Base-by-base conservation (phyloP, 2,113 vertebrate species). In the Orthonyx spaldingii region DNA sequence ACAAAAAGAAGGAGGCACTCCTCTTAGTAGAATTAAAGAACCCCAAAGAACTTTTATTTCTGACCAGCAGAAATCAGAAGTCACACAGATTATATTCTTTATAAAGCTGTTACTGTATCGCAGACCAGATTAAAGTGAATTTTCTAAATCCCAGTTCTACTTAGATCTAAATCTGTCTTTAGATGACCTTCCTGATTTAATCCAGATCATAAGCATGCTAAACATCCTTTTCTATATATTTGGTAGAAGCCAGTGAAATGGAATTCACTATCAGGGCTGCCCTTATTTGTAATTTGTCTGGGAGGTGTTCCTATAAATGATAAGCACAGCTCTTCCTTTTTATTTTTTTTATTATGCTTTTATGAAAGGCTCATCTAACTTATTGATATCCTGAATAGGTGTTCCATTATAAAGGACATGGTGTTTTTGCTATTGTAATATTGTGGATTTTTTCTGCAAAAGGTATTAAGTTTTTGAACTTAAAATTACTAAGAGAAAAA, bases 311-410 rank as follows among this genome's bases (percentile, higher is more conserved):
- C 22, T 70, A 44, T 32, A 74, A 63, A 72, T 70, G 57, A 94
- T 93, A 91, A 91, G 78, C 59, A 80, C 39, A 83, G 46, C 32
- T 65, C 21, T 80, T 32, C 6, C 2, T 33, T 59, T 75, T 50
- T 50, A 41, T 76, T 83, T n/a, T 74, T 66, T 87, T 42, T 72
- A 44, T 84, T 72, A 91, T 35, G 46, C 41, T 94, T 96, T 97
- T 93, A 91, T 90, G 75, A 95, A 94, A 88, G 61, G 19, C 30
- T 93, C 82, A 56, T 94, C 81, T 94, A 93, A 84, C 57, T n/a
- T 63, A 81, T 0, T 94, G 95, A 79, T 89, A 92, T 93, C 84
- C 91, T 96, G 96, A 88, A 92, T 92, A 97, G 96, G 96, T 97
- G 95, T 96, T 96, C 93, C 95, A 96, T 96, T 96, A 90, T 85